phyloP scores from a whole-genome alignment of 2,113 vertebrate genomes.

The Chlorodrepanis virens region DNA sequence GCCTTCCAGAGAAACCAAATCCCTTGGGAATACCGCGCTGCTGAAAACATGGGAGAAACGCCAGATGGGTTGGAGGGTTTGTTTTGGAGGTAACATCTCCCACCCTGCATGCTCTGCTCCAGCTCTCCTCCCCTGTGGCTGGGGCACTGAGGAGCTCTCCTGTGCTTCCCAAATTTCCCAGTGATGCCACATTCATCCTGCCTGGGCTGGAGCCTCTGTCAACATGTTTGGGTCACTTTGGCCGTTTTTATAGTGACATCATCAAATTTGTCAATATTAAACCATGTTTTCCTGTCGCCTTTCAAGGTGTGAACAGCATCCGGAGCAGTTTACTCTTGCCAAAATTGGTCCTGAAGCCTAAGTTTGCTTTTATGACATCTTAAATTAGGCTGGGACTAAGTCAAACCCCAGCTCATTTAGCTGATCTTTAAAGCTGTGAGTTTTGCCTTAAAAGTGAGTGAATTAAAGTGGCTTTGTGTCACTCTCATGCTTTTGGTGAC shows the following conservation, averaged over 20 bases:
- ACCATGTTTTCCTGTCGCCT: background rate
- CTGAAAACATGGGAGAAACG: background rate
- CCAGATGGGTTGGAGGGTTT: background rate
- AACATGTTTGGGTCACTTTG: background rate
- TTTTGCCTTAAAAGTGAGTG: background rate
- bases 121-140: background rate
- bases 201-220: background rate
- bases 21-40: background rate
- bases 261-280: background rate
- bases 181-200: background rate
- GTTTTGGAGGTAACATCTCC: background rate
- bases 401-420: background rate
- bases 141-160: background rate
- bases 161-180: background rate
- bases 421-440: background rate
- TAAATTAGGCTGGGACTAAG: background rate
- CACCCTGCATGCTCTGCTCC: accelerated
- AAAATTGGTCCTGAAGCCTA: background rate
- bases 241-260: background rate
- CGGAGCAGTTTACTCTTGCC: background rate
- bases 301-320: background rate
- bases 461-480: background rate
- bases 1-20: background rate
- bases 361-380: accelerated
- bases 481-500: background rate